phyloP scores from a whole-genome alignment of 2,113 vertebrate genomes.

The Clarias gariepinus region DNA sequence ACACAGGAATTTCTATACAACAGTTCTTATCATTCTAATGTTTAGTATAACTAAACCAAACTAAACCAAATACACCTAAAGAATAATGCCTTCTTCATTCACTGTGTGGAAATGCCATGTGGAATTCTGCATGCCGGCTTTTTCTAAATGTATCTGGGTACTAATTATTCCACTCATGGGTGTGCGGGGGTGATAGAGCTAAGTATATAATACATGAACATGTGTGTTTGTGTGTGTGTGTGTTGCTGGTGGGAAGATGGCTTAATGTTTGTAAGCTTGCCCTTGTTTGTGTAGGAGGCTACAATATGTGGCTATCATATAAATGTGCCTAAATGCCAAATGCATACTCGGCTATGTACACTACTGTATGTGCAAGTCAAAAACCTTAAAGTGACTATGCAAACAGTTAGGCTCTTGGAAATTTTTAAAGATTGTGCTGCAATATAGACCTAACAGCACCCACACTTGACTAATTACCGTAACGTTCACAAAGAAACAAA shows the following conservation, averaged over 20 bases:
- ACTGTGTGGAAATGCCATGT: not conserved
- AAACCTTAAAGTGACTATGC: constrained; percentile 3
- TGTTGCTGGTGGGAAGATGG: constrained; percentile 12
- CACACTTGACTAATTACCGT: constrained; percentile 27
- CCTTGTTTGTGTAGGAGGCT: constrained; percentile 17
- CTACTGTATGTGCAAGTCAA: not conserved
- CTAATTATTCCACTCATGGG: constrained; percentile 21
- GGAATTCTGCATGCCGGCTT: not conserved
- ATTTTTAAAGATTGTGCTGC: not conserved
- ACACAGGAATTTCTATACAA: constrained; percentile 2
- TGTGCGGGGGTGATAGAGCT: not conserved
- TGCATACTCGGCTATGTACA: not conserved
- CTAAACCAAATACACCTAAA: not conserved
- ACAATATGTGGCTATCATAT: constrained; percentile 18
- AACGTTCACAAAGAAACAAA: not conserved
- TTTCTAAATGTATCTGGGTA: not conserved
- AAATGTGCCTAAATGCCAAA: not conserved
- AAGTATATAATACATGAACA: not conserved
- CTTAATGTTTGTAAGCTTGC: constrained; percentile 4
- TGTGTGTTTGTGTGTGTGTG: constrained; percentile 19
- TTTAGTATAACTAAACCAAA: not conserved
- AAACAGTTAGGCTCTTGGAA: not conserved
- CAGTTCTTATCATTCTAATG: not conserved
- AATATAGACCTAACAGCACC: not conserved
- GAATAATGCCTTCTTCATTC: not conserved